Conservation (phyloP, 1,140 invertebrate genomes). For the Stegodyphus dumicola region DNA sequence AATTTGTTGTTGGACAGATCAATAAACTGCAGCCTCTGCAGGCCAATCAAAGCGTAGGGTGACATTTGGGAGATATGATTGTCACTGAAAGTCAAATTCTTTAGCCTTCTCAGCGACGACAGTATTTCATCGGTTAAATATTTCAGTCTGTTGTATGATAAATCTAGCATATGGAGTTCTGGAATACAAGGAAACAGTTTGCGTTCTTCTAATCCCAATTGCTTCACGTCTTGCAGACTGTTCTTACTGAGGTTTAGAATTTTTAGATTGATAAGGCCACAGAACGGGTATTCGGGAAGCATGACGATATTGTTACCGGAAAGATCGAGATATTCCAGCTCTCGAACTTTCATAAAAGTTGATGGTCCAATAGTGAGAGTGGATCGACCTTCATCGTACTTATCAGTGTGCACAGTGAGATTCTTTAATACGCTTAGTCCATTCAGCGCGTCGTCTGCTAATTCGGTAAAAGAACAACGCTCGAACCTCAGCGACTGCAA, state of each 20-base stretch:
- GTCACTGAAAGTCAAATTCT: constrained; percentile 81
- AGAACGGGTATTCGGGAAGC: constrained; percentile 71
- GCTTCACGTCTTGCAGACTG: constrained; percentile 72
- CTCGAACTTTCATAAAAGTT: constrained; percentile 74
- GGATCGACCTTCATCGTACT: constrained; percentile 78
- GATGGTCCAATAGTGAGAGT: constrained; percentile 76
- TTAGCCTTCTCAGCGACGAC: constrained; percentile 64
- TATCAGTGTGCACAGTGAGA: constrained; percentile 79
- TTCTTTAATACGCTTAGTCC: constrained; percentile 76
- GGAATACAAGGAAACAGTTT: constrained; percentile 73
- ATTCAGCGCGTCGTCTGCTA: constrained; percentile 77
- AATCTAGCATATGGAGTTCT: constrained; percentile 77
- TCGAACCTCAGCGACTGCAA: constrained; percentile 79
- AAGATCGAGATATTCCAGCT: constrained; percentile 74
- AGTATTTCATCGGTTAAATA: constrained; percentile 64
- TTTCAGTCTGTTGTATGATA: constrained; percentile 82
- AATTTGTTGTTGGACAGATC: constrained; percentile 88
- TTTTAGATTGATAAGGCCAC: constrained; percentile 81
- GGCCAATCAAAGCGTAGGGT: constrained; percentile 80
- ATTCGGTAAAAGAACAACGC: constrained; percentile 81
- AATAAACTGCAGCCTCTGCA: constrained; percentile 80
- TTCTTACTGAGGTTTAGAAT: constrained; percentile 86
- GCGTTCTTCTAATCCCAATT: constrained; percentile 44
- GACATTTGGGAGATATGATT: constrained; percentile 86
- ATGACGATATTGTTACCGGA: constrained; percentile 61